phyloP scores from a whole-genome alignment of 2,888 invertebrate genomes.

The Drosophila suboccidentalis region DNA sequence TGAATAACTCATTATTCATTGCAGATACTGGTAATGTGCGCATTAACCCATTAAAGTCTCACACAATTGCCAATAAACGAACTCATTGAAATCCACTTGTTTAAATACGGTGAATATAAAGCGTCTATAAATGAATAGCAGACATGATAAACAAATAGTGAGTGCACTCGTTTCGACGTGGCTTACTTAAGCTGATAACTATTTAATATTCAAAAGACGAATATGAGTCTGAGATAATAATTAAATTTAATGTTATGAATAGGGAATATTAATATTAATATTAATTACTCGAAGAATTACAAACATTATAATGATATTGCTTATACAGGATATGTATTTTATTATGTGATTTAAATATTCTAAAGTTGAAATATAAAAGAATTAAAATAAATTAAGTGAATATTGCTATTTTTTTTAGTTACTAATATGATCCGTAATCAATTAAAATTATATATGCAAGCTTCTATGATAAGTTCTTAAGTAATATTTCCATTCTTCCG shows the following conservation, averaged over 20 bases:
- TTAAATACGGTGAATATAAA: slow-evolving; percentile 55
- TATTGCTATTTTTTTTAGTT: neutral
- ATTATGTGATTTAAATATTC: neutral
- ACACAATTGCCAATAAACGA: slow-evolving; percentile 28
- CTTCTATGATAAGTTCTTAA: no score
- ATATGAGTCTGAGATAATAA: slow-evolving; percentile 1
- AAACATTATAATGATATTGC: no score
- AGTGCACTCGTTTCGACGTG: slow-evolving; percentile 13
- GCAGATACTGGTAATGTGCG: slow-evolving; percentile 24
- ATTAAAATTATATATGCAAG: no score
- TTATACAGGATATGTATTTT: neutral
- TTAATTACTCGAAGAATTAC: no score
- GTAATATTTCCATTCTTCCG: no score
- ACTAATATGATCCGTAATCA: neutral
- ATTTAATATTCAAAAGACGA: slow-evolving; percentile 3
- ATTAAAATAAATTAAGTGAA: neutral
- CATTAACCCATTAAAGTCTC: slow-evolving; percentile 51
- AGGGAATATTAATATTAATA: no score
- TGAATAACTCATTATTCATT: slow-evolving; percentile 20
- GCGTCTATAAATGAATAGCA: slow-evolving; percentile 45
- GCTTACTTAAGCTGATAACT: slow-evolving; percentile 4
- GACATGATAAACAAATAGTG: slow-evolving; percentile 31
- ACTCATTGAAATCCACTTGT: slow-evolving; percentile 59
- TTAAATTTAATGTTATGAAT: neutral
- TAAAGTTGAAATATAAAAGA: neutral